Evolutionary conservation across 2,797 vertebrate species (phyloP).

Genomic region (Vultur gryphus): DNA sequence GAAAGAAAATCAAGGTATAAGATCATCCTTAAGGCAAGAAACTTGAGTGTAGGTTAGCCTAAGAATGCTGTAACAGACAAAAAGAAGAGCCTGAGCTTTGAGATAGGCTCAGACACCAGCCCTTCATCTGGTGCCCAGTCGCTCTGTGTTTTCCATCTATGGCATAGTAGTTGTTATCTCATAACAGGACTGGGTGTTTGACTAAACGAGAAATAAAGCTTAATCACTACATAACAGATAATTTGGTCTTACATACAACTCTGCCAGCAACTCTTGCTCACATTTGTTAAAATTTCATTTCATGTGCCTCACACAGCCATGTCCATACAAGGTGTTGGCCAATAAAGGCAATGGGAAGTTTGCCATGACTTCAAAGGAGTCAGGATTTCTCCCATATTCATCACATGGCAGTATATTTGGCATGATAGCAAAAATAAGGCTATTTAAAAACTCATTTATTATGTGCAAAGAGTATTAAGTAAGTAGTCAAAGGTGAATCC

Average conservation of each 20-base stretch:
- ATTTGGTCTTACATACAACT: not conserved
- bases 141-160: constrained; percentile 7
- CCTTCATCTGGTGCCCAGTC: not conserved
- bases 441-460: not conserved
- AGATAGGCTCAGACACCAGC: not conserved
- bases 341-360: not conserved
- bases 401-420: not conserved
- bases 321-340: not conserved
- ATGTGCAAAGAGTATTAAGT: not conserved
- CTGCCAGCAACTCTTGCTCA: not conserved
- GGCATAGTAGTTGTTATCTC: not conserved
- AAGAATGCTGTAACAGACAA: not conserved
- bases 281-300: not conserved
- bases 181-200: not conserved
- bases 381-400: not conserved
- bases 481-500: not conserved
- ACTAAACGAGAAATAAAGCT: not conserved
- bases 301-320: not conserved
- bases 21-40: not conserved
- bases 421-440: not conserved
- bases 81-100: not conserved
- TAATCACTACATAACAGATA: not conserved
- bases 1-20: not conserved
- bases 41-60: not conserved
- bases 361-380: not conserved